Percentiles rank a stretch among this genome's conserved stretches.
Conservation (phyloP, 2,888 invertebrate species). For the Parnassius mnemosyne region DNA sequence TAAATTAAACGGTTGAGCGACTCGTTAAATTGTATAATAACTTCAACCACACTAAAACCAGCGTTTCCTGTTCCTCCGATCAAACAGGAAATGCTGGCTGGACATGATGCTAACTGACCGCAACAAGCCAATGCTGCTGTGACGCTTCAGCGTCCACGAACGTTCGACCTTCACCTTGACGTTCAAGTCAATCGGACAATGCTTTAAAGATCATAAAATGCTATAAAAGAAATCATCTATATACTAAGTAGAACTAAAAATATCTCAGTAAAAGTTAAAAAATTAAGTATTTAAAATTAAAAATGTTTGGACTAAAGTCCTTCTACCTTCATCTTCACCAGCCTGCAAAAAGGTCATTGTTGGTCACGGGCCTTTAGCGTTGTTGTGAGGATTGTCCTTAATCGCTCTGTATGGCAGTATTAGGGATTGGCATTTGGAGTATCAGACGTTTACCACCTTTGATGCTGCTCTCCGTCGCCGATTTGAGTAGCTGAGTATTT, state of each 20-base stretch:
- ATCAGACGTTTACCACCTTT: too few relatives aligned
- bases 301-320: too few relatives aligned
- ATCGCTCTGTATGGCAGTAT: too few relatives aligned
- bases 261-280: too few relatives aligned
- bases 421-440: too few relatives aligned
- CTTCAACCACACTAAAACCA: constrained; percentile 2
- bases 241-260: neutral
- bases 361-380: too few relatives aligned
- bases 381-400: too few relatives aligned
- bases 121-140: neutral
- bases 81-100: neutral
- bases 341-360: too few relatives aligned
- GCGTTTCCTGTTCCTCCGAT: constrained; percentile 10
- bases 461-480: too few relatives aligned
- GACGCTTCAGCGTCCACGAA: constrained; percentile 6
- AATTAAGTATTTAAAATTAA: too few relatives aligned
- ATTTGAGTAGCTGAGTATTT: too few relatives aligned
- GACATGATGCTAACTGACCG: constrained; percentile 2
- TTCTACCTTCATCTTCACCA: too few relatives aligned
- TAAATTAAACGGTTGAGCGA: neutral
- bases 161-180: constrained; percentile 10
- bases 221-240: neutral
- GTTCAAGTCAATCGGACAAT: neutral
- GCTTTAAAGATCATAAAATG: neutral
- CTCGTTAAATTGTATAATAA: constrained; percentile 3